A percentile compares a stretch with the other conserved stretches of the same genome.
Conservation (phyloP, 2,113 vertebrate species). For the Martes martes region DNA sequence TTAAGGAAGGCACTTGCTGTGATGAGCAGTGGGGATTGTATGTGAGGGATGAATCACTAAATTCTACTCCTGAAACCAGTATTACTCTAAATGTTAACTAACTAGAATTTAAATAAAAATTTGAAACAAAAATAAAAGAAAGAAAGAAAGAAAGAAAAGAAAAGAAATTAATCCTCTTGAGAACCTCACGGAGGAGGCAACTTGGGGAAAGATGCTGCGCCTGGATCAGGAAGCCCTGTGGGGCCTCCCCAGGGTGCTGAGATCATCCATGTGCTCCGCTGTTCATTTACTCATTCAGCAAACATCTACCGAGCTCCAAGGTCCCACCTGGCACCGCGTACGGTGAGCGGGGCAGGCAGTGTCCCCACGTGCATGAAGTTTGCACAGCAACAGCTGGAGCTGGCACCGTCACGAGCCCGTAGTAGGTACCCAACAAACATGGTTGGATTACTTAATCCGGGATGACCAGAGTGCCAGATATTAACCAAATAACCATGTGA, state of each 20-base stretch:
- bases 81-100: neutral
- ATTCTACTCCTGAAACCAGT: neutral
- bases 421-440: rapidly evolving
- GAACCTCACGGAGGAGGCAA: neutral
- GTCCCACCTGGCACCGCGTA: rapidly evolving
- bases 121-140: neutral
- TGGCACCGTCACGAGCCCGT: rapidly evolving
- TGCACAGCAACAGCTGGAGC: no score
- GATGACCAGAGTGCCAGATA: rapidly evolving
- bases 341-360: rapidly evolving
- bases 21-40: neutral
- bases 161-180: neutral
- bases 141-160: neutral
- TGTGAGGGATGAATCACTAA: neutral
- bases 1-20: neutral
- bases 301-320: rapidly evolving
- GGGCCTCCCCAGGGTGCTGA: neutral
- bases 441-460: neutral
- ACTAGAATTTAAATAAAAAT: neutral
- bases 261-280: rapidly evolving
- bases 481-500: neutral
- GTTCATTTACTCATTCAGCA: neutral
- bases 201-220: no score
- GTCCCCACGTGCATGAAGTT: neutral
- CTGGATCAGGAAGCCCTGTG: neutral